phyloP scores from a whole-genome alignment of 2,888 invertebrate species.

The Parelbella ahira region DNA sequence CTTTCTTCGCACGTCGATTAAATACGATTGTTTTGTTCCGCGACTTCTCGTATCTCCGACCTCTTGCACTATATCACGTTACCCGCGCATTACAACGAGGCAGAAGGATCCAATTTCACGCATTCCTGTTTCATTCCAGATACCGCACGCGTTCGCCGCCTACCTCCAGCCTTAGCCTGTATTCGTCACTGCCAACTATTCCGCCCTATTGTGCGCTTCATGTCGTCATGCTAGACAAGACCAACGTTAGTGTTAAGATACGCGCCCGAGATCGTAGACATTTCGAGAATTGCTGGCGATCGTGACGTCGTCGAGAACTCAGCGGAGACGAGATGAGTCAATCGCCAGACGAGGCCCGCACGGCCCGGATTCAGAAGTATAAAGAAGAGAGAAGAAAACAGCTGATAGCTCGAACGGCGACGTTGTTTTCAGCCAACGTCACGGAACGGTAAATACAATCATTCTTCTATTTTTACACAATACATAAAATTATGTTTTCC shows the following conservation, averaged over 20 bases:
- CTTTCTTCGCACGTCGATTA: conserved; percentile 42
- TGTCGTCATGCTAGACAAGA: conserved; percentile 73
- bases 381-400: conserved; percentile 87
- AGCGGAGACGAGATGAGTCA: conserved; percentile 57
- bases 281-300: conserved; percentile 47
- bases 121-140: conserved; percentile 53
- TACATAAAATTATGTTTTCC: no score
- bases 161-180: conserved; percentile 55
- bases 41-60: conserved; percentile 39
- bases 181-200: conserved; percentile 73
- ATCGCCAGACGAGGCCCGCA: conserved; percentile 73
- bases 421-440: conserved; percentile 84
- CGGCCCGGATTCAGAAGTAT: conserved; percentile 85
- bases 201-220: conserved; percentile 66
- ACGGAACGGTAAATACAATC: conserved; percentile 58
- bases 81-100: conserved; percentile 35
- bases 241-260: conserved; percentile 45
- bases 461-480: conserved; percentile 26
- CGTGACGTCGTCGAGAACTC: conserved; percentile 54
- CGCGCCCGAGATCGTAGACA: conserved; percentile 43
- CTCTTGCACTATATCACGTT: conserved; percentile 36
- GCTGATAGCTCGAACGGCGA: conserved; percentile 81
- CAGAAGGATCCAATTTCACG: conserved; percentile 35
- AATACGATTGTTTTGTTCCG: conserved; percentile 61
- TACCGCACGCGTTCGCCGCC: conserved; percentile 42